Conservation (phyloP, 2,888 invertebrate species). For the Megastigmus dorsalis region DNA sequence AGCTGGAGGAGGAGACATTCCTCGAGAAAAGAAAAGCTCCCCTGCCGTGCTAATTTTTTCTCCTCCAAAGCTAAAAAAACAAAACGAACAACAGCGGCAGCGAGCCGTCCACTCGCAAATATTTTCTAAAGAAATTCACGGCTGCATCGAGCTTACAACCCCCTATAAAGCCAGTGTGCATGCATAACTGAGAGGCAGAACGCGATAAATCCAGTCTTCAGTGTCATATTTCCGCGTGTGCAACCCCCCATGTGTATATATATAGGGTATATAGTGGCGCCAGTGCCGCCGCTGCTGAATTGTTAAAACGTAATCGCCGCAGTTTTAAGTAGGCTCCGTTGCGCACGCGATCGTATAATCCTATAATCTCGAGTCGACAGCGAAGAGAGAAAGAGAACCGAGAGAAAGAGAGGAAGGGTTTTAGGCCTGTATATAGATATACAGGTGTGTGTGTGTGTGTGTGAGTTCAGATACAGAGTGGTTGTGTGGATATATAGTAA, state of each 20-base stretch:
- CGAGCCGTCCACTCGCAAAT: not conserved
- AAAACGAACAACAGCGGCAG: no score
- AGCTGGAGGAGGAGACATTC: not conserved
- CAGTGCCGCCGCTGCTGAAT: conserved; percentile 21
- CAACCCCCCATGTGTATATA: no score
- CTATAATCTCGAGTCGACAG: conserved; percentile 42
- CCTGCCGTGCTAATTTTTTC: no score
- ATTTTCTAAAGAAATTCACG: conserved; percentile 20
- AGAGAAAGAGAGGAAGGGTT: no score
- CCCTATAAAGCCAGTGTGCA: no score
- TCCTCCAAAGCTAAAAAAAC: no score
- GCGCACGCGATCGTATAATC: conserved; percentile 41
- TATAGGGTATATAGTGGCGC: not conserved
- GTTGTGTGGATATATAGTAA: no score
- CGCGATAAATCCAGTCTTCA: conserved; percentile 24
- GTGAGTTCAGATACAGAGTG: no score
- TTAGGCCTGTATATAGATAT: no score
- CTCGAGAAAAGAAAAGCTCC: not conserved
- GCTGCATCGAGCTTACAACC: no score
- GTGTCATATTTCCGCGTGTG: conserved; percentile 14
- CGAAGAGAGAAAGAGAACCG: not conserved
- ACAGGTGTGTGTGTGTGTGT: no score
- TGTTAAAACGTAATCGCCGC: conserved; percentile 48
- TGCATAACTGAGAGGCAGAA: not conserved
- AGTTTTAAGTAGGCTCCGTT: conserved; percentile 41